Conservation (phyloP, 2,888 invertebrate species). For the Lithophane ornitopus region DNA sequence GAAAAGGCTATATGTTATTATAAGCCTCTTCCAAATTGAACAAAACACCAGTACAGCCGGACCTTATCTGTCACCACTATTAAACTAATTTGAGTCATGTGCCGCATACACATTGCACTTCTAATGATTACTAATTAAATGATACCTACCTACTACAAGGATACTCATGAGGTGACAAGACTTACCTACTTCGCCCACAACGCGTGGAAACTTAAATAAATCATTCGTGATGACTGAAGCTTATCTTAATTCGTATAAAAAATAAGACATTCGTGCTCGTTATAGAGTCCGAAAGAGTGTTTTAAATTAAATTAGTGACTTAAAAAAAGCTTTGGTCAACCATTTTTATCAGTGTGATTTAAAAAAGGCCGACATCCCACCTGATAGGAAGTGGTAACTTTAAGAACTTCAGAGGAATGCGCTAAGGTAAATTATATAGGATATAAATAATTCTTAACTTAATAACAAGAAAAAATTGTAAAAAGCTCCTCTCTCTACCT, state of each 20-base stretch:
- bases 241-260: slow-evolving; percentile 51
- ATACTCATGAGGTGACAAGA: slow-evolving; percentile 51
- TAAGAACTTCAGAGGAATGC: neutral
- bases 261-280: slow-evolving; percentile 13
- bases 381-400: neutral
- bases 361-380: neutral
- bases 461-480: no score
- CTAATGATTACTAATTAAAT: slow-evolving; percentile 59
- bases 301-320: neutral
- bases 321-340: neutral
- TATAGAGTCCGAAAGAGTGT: slow-evolving; percentile 17
- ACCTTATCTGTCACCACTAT: neutral
- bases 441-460: no score
- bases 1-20: neutral
- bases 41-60: neutral
- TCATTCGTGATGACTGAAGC: slow-evolving; percentile 49
- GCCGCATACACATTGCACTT: slow-evolving; percentile 44
- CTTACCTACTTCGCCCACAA: slow-evolving; percentile 55
- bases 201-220: slow-evolving; percentile 53
- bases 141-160: slow-evolving; percentile 50
- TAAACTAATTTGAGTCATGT: slow-evolving; percentile 40
- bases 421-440: no score
- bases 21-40: neutral
- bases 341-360: neutral
- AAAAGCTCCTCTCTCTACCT: no score